These are phyloP conservation scores for Diplazon laetatorius DNA, from an alignment of 2,888 invertebrate species.

Conservation along the genomic window DNA sequence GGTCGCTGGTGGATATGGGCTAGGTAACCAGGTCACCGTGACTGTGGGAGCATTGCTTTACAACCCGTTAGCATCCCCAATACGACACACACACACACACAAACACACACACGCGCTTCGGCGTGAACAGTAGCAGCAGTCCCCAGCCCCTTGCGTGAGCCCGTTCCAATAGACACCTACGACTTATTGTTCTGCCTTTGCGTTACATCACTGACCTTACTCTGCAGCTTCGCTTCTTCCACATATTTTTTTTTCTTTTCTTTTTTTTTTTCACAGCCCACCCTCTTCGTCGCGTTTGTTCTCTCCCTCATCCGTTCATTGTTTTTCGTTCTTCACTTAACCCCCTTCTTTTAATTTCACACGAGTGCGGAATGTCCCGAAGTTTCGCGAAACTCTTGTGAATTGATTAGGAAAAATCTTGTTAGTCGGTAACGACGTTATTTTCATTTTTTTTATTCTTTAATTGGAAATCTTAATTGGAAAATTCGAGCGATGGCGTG, in stretches of 20 bases:
- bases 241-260: slow-evolving; percentile 36
- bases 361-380: slow-evolving; percentile 38
- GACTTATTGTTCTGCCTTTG: slow-evolving; percentile 68
- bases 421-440: background rate
- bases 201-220: slow-evolving; percentile 63
- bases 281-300: background rate
- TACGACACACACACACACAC: slow-evolving; percentile 69
- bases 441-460: background rate
- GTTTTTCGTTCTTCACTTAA: slow-evolving; percentile 27
- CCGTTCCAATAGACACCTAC: slow-evolving; percentile 69
- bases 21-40: slow-evolving; percentile 78
- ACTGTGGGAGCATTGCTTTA: slow-evolving; percentile 77
- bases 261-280: background rate
- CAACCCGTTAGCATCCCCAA: slow-evolving; percentile 70
- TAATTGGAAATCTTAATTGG: no score
- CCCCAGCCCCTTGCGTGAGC: slow-evolving; percentile 61
- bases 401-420: background rate
- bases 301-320: slow-evolving; percentile 44
- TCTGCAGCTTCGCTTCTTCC: slow-evolving; percentile 32
- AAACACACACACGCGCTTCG: no score
- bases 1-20: slow-evolving; percentile 70
- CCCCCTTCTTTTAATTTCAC: slow-evolving; percentile 52
- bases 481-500: no score
- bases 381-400: background rate
- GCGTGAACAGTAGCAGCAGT: slow-evolving; percentile 68